phyloP scores from a whole-genome alignment of 2,113 vertebrate genomes.

The Thunnus maccoyii region DNA sequence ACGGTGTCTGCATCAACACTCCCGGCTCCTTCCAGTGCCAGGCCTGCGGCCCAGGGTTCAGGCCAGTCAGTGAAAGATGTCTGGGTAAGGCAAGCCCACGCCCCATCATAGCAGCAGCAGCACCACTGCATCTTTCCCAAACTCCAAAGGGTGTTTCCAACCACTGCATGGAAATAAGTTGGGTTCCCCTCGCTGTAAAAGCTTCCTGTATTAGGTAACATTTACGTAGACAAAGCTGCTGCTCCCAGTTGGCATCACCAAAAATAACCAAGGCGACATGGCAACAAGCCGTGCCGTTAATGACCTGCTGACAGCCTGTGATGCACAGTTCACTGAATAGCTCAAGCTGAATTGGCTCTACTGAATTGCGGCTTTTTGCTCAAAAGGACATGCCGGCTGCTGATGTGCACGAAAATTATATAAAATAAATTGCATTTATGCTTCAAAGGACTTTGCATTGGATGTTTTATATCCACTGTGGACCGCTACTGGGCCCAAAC shows the following conservation, averaged over 20 bases:
- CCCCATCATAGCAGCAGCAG: conserved; percentile 33
- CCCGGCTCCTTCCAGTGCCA: conserved; percentile 90
- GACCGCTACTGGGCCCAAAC: conserved; percentile 25
- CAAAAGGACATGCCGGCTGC: conserved; percentile 27
- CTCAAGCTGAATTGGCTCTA: conserved; percentile 35
- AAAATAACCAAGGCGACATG: conserved; percentile 52
- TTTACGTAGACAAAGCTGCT: conserved; percentile 57
- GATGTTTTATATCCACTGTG: conserved; percentile 55
- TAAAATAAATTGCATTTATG: conserved; percentile 38
- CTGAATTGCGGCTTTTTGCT: conserved; percentile 49
- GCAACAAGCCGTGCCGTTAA: conserved; percentile 56
- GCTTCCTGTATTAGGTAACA: conserved; percentile 68
- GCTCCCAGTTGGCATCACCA: conserved; percentile 56
- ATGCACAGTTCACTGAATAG: conserved; percentile 58
- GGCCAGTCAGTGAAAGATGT: conserved; percentile 85
- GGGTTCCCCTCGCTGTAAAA: conserved; percentile 60
- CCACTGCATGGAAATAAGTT: conserved; percentile 54
- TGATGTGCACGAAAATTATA: conserved; percentile 45
- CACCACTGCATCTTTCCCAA: conserved; percentile 6
- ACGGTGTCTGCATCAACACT: conserved; percentile 88
- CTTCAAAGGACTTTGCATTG: conserved; percentile 44
- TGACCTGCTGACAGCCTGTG: conserved; percentile 67
- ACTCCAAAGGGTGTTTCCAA: conserved; percentile 35
- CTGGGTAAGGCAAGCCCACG: conserved; percentile 86
- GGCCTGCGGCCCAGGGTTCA: conserved; percentile 88